phyloP scores from a whole-genome alignment of 2,888 invertebrate genomes.

The Eristalis tenax region DNA sequence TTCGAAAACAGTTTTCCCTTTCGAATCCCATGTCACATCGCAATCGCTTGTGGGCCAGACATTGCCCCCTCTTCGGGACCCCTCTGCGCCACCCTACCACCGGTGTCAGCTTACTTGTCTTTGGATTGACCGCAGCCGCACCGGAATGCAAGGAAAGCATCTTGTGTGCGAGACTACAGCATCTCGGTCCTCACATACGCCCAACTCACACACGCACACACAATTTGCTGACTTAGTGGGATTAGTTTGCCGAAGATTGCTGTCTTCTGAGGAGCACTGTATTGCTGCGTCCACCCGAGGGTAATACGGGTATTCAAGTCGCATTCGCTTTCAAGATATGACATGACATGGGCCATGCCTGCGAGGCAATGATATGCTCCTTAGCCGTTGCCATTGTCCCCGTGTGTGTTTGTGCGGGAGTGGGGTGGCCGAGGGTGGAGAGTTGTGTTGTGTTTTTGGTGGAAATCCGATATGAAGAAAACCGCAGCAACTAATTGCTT shows the following conservation, averaged over 20 bases:
- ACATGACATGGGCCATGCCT: slow-evolving; percentile 54
- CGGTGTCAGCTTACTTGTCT: slow-evolving; percentile 15
- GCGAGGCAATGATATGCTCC: slow-evolving; percentile 28
- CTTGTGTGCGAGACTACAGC: slow-evolving; percentile 31
- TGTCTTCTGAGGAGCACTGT: slow-evolving; percentile 49
- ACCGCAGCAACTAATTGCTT: slow-evolving; percentile 81
- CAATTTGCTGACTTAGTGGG: slow-evolving; percentile 63
- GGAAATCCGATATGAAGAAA: slow-evolving; percentile 73
- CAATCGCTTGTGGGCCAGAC: slow-evolving; percentile 69
- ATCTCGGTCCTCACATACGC: slow-evolving; percentile 7
- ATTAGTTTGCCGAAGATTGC: slow-evolving; percentile 52
- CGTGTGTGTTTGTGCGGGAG: slow-evolving; percentile 9
- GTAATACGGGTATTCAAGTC: slow-evolving; percentile 64
- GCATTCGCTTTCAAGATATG: slow-evolving; percentile 46
- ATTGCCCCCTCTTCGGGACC: background rate
- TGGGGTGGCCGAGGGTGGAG: background rate
- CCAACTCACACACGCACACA: background rate
- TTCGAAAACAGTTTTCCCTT: slow-evolving; percentile 55
- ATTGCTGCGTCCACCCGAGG: slow-evolving; percentile 43
- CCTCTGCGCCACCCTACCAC: slow-evolving; percentile 9
- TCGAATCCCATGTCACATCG: slow-evolving; percentile 65
- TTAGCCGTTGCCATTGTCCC: slow-evolving; percentile 8
- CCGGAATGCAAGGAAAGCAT: slow-evolving; percentile 50
- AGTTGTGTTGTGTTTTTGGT: slow-evolving; percentile 17
- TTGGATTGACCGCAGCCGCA: slow-evolving; percentile 64